phyloP scores from a whole-genome alignment of 92 coral and sea anemone species.

The Parazoanthus atlanticus region DNA sequence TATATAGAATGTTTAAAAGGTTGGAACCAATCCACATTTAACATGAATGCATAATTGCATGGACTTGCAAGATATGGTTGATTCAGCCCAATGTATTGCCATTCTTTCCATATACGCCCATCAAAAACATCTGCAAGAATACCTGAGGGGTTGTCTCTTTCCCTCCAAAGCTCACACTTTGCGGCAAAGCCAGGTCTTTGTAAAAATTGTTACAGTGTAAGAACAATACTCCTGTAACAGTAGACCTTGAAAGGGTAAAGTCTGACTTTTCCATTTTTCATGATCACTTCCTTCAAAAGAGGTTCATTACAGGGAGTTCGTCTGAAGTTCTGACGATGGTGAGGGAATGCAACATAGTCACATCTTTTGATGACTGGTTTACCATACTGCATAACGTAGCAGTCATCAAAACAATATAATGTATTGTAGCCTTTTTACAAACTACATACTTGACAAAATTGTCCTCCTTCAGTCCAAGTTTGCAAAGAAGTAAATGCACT shows the following conservation, averaged over 20 bases:
- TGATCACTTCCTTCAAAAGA: slow-evolving; percentile 55
- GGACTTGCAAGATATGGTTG: slow-evolving; percentile 4
- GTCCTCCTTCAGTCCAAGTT: slow-evolving; percentile 67
- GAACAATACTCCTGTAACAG: slow-evolving; percentile 66
- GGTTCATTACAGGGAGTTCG: slow-evolving; percentile 58
- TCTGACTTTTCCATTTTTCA: slow-evolving; percentile 54
- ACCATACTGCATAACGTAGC: slow-evolving; percentile 31
- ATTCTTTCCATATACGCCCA: slow-evolving; percentile 65
- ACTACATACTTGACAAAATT: slow-evolving; percentile 66
- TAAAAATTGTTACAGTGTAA: slow-evolving; percentile 47
- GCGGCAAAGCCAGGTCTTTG: slow-evolving; percentile 49
- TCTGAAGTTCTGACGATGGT: slow-evolving; percentile 66
- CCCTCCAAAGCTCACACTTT: slow-evolving; percentile 66
- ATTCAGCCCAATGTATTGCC: slow-evolving; percentile 25
- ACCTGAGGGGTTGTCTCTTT: slow-evolving; percentile 54
- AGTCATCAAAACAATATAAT: slow-evolving; percentile 70
- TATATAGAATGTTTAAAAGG: slow-evolving; percentile 60
- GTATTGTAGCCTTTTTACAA: slow-evolving; percentile 62
- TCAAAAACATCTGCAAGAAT: slow-evolving; percentile 72
- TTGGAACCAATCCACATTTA: slow-evolving; percentile 72
- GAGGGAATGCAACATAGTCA: slow-evolving; percentile 41
- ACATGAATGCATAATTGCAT: slow-evolving; percentile 42
- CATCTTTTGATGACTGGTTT: slow-evolving; percentile 49
- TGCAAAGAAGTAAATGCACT: neutral
- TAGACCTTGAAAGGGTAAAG: slow-evolving; percentile 64